These are phyloP conservation scores for Coenobita brevimanus DNA, from an alignment of 1,140 invertebrate species.

Conservation along the genomic window DNA sequence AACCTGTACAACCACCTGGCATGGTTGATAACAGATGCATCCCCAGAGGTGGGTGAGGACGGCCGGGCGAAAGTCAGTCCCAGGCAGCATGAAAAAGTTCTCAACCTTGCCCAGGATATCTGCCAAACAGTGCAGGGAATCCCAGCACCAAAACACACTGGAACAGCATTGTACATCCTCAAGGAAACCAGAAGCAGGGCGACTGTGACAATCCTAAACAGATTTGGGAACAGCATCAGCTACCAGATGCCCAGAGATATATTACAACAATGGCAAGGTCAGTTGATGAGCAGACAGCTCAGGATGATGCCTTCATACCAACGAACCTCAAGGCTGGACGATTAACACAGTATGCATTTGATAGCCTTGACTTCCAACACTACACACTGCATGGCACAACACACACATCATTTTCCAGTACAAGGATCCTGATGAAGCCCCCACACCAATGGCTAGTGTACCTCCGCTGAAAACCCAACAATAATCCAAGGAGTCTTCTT, in stretches of 20 bases:
- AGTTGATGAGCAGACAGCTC: neutral
- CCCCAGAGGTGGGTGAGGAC: no score
- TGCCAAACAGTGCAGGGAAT: no score
- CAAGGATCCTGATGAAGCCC: neutral
- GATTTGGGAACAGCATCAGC: conserved; percentile 4
- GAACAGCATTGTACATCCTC: neutral
- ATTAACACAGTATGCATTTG: conserved; percentile 17
- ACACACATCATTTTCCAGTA: conserved; percentile 19
- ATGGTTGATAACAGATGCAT: no score
- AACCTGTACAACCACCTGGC: no score
- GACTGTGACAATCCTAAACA: neutral
- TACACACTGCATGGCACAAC: neutral
- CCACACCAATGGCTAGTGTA: neutral
- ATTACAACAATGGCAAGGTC: neutral
- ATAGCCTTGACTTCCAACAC: neutral
- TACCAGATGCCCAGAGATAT: conserved; percentile 4
- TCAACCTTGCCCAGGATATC: no score
- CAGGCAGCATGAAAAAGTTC: no score
- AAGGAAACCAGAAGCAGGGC: conserved; percentile 16
- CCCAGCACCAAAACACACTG: conserved; percentile 18
- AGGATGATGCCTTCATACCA: conserved; percentile 4
- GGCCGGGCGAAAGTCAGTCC: no score
- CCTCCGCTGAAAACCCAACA: neutral
- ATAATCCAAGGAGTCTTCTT: neutral
- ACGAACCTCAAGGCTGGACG: neutral